phyloP scores from a whole-genome alignment of 2,888 invertebrate species.

The Xestia c-nigrum region DNA sequence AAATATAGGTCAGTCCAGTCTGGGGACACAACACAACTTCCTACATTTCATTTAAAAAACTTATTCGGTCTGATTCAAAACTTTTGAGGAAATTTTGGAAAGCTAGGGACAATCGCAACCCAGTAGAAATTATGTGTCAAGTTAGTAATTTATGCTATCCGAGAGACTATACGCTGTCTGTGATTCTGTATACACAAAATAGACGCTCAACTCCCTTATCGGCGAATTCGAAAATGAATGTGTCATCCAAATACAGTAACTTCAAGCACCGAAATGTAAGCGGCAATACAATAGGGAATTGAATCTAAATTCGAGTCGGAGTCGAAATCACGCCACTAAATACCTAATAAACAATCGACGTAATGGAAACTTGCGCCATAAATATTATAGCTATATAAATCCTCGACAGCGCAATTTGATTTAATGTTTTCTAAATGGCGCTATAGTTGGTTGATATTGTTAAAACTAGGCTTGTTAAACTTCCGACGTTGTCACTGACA shows the following conservation, averaged over 20 bases:
- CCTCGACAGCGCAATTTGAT: constrained; percentile 67
- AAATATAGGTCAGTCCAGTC: constrained; percentile 23
- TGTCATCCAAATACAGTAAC: constrained; percentile 49
- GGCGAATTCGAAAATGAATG: constrained; percentile 42
- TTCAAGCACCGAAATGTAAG: constrained; percentile 45
- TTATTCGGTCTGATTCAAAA: constrained; percentile 28
- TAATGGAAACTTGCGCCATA: constrained; percentile 63
- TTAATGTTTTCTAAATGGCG: constrained; percentile 73
- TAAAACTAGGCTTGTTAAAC: constrained; percentile 83
- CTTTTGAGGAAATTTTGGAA: constrained; percentile 20
- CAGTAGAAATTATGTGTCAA: constrained; percentile 53
- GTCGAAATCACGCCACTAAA: constrained; percentile 59
- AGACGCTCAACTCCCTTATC: constrained; percentile 46
- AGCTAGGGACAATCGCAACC: constrained; percentile 25
- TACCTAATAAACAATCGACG: constrained; percentile 64
- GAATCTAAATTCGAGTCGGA: constrained; percentile 47
- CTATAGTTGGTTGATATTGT: constrained; percentile 73
- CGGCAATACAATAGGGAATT: constrained; percentile 51
- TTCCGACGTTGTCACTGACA: constrained; percentile 89
- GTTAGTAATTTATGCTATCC: constrained; percentile 54
- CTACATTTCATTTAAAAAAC: constrained; percentile 27
- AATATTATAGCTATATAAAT: constrained; percentile 67
- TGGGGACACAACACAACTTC: constrained; percentile 12
- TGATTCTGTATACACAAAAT: constrained; percentile 24
- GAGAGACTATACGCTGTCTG: constrained; percentile 27